Base-by-base conservation (phyloP, 2,797 vertebrate genomes). In the Cheirogaleus major region DNA sequence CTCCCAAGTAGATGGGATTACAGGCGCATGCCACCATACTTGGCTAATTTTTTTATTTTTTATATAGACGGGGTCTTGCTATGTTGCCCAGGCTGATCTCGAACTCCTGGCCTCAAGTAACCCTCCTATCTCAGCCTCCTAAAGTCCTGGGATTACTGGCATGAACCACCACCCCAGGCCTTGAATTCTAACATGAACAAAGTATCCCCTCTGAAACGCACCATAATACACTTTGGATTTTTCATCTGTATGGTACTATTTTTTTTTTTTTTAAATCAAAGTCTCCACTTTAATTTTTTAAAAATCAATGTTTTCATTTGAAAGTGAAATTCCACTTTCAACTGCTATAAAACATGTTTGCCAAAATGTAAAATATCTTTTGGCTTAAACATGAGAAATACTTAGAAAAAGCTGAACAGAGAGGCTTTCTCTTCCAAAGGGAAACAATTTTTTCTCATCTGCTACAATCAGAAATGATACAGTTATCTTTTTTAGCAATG, bases 301-400 rank as follows among this genome's bases (percentile, higher is more conserved):
- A 89, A n/a, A 89, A 94, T 65, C 4, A 67, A 32, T 27, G 17
- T 0, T 59, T 50, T 0, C 1, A 79, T 43, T 87, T 52, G 20
- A 55, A 55, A 79, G 48, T n/a, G 48, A 69, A 80, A 67, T 57
- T 52, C 48, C 45, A 89, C 48, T 97, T 97, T 83, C 81, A 95
- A 95, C 91, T 59, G 82, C 70, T 75, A 1, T 10, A 72, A 38
- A 91, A 93, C 48, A 61, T 13, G 17, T 61, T 97, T 70, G n/a
- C 14, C 79, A 93, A 15, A 86, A 79, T 96, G 91, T 38, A 65
- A 70, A 61, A 15, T 35, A 88, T 23, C 35, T 61, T 79, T 81
- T 52, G 72, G 55, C n/a, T 86, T 95, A 50, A 67, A 25, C 12
- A 15, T 72, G 30, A 63, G 41, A 92, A 85, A 86, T 61, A 10